phyloP scores from a whole-genome alignment of 2,888 invertebrate genomes.

The Limenitis camilla region DNA sequence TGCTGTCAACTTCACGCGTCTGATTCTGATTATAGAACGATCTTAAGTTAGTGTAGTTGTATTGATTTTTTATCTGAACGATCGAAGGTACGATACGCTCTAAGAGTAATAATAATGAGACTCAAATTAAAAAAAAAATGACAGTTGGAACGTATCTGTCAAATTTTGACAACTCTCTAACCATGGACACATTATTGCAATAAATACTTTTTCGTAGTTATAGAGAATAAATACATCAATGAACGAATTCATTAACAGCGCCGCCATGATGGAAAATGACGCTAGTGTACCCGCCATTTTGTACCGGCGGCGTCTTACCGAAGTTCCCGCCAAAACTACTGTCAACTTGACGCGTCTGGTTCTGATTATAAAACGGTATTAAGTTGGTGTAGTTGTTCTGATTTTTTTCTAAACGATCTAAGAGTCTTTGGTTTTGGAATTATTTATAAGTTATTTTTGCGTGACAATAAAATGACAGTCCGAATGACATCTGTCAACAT shows the following conservation, averaged over 20 bases:
- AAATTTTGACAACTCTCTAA: too few relatives aligned
- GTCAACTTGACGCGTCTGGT: constrained; percentile 51
- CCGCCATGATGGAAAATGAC: constrained; percentile 83
- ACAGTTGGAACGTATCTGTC: too few relatives aligned
- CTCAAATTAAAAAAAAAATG: too few relatives aligned
- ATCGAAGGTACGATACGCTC: constrained; percentile 84
- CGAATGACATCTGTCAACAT: too few relatives aligned
- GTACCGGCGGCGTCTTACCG: constrained; percentile 52
- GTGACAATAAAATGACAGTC: too few relatives aligned
- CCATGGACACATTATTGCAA: too few relatives aligned
- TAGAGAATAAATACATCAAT: constrained; percentile 36
- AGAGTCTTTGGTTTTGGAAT: constrained; percentile 77
- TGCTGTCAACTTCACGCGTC: constrained; percentile 47
- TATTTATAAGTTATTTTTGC: too few relatives aligned
- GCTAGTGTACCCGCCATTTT: constrained; percentile 84
- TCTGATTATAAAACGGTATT: constrained; percentile 56
- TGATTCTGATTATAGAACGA: constrained; percentile 57
- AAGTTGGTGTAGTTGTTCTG: constrained; percentile 63
- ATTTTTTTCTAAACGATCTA: constrained; percentile 77
- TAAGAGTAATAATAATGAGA: too few relatives aligned
- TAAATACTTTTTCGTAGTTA: too few relatives aligned
- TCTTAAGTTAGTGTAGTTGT: constrained; percentile 61
- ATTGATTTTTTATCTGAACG: constrained; percentile 74
- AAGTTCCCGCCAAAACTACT: constrained; percentile 49
- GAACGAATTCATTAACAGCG: constrained; percentile 62